Base-by-base conservation (phyloP, 2,113 vertebrate genomes). In the Pongo pygmaeus region DNA sequence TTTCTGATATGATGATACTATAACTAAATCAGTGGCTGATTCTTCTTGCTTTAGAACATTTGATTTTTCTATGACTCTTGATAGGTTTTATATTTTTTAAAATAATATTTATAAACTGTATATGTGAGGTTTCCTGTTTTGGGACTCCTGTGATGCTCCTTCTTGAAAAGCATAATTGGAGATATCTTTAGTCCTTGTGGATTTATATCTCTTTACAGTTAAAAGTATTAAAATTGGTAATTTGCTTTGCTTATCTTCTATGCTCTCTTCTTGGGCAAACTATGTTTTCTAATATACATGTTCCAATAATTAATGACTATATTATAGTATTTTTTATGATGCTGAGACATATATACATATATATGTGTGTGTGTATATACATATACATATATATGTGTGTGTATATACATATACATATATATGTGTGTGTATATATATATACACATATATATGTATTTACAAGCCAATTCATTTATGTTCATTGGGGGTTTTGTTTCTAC, bases 381-480 rank as follows among this genome's bases (percentile, higher is more conserved):
- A 25, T 3, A 59, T 25, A 25, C 23, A 10, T 25, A 1, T 23
- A 22, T 59, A 22, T 57, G 2, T 59, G 0, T 61, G 1, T 3
- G 8, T 57, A 6, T 22, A 2, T 57, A 7, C 20, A 57, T 22
- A 57, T 8, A 57, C 2, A 6, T 57, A 57, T n/a, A 8, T 57
- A 1, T 55, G 55, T 57, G 18, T 57, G 18, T 23, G 5, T 55
- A 23, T 8, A 57, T 18, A 23, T 5, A 55, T 16, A 16, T 52
- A 52, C 43, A 55, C 4, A 61, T 61, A 27, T 27, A 61, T 64
- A 64, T 64, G 61, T 32, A 64, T 40, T 87, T 69, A 59, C 0
- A 84, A 67, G 17, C 7, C 10, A 79, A 59, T 52, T 93, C 18
- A 84, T 72, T 93, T 35, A 4, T 67, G 86, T 3, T 69, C 27